These are phyloP conservation scores for Polymixis flavicincta DNA, from an alignment of 2,888 invertebrate genomes.

Conservation along the genomic window DNA sequence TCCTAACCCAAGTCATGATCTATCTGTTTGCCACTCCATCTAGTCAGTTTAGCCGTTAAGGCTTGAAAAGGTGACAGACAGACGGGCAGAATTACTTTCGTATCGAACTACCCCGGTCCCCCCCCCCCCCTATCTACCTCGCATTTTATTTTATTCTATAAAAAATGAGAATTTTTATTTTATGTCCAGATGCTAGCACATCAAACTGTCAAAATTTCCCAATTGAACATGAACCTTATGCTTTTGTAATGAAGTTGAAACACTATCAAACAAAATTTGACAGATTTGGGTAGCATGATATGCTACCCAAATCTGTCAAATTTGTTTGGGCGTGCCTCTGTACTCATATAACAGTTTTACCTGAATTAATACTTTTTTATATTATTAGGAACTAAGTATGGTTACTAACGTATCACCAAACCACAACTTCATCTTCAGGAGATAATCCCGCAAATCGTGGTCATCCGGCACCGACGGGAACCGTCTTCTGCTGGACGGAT, in stretches of 20 bases:
- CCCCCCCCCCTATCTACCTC: too few species aligned
- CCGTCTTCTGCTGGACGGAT: constrained; percentile 65
- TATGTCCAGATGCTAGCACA: too few species aligned
- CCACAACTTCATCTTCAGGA: constrained; percentile 80
- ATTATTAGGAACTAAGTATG: not conserved
- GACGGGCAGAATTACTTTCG: not conserved
- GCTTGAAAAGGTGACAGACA: not conserved
- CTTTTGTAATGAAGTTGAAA: too few species aligned
- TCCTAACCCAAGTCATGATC: not conserved
- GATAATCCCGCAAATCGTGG: constrained; percentile 76
- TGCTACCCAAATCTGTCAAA: too few species aligned
- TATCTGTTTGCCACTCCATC: not conserved
- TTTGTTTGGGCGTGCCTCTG: too few species aligned
- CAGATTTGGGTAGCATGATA: too few species aligned
- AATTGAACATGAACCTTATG: too few species aligned
- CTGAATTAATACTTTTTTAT: not conserved
- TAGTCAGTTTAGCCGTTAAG: too few species aligned
- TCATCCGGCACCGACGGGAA: constrained; percentile 76
- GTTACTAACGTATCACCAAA: constrained; percentile 84
- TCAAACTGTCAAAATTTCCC: too few species aligned
- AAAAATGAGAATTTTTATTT: not conserved
- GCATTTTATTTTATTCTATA: not conserved
- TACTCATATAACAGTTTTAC: too few species aligned
- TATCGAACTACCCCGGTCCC: not conserved
- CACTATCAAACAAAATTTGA: too few species aligned